A percentile compares a stretch with the other conserved stretches of the same genome.
Evolutionary conservation across 2,888 invertebrate genomes (phyloP).

Genomic region (Acheta domesticus): DNA sequence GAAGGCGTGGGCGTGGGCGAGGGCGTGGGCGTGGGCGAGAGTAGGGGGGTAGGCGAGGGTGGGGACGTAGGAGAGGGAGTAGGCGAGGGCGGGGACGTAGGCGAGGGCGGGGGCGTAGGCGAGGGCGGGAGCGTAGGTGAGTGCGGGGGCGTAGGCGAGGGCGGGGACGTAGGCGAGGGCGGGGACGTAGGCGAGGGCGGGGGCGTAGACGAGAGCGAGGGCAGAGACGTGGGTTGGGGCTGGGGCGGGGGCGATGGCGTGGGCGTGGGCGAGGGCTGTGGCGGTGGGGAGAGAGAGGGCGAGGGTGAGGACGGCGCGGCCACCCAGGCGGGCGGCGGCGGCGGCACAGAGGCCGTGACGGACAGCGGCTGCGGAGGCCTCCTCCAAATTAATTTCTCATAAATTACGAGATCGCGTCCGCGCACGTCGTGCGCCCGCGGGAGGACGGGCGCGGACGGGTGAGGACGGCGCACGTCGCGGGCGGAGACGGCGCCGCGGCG

Average conservation of each 20-base stretch:
- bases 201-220: neutral
- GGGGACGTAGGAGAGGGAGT: too few species aligned
- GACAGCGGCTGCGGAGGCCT: neutral
- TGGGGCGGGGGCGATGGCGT: neutral
- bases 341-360: neutral
- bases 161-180: neutral
- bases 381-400: conserved; percentile 2
- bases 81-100: too few species aligned
- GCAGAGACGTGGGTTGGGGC: neutral
- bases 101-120: too few species aligned
- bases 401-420: conserved; percentile 2
- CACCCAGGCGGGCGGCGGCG: neutral
- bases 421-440: neutral
- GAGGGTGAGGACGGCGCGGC: neutral
- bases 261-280: neutral
- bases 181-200: neutral
- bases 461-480: neutral
- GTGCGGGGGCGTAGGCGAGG: neutral
- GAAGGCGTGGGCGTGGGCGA: too few species aligned
- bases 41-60: too few species aligned
- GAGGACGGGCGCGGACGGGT: neutral
- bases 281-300: neutral
- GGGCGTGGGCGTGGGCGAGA: too few species aligned
- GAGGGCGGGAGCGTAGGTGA: neutral
- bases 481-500: too few species aligned